phyloP scores from a whole-genome alignment of 1,140 invertebrate genomes.

The Cydia amplana region DNA sequence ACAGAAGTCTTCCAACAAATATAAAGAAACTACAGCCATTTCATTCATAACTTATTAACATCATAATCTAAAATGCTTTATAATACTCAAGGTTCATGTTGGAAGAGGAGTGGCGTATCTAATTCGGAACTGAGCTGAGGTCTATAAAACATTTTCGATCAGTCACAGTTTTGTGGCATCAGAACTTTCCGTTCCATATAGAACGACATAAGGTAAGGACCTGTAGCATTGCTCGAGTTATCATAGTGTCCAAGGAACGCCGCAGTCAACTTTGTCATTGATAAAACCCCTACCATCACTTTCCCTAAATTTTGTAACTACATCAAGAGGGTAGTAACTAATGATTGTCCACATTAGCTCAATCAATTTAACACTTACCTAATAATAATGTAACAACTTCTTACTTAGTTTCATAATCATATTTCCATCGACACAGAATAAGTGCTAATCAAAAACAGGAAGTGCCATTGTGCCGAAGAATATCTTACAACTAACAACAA shows the following conservation, averaged over 20 bases:
- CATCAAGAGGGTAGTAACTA: slow-evolving; percentile 74
- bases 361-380: slow-evolving; percentile 80
- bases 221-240: slow-evolving; percentile 24
- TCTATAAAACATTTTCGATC: slow-evolving; percentile 67
- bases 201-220: slow-evolving; percentile 14
- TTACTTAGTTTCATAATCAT: slow-evolving; percentile 78
- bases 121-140: slow-evolving; percentile 54
- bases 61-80: slow-evolving; percentile 70
- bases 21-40: slow-evolving; percentile 48
- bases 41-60: slow-evolving; percentile 43
- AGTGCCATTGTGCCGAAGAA: slow-evolving; percentile 79
- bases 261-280: slow-evolving; percentile 78
- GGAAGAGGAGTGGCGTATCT: slow-evolving; percentile 49
- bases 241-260: slow-evolving; percentile 51
- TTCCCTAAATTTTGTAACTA: slow-evolving; percentile 77
- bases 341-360: slow-evolving; percentile 78
- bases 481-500: slow-evolving; percentile 79
- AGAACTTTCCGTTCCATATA: slow-evolving; percentile 33
- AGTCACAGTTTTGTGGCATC: slow-evolving; percentile 60
- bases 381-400: slow-evolving; percentile 80
- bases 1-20: slow-evolving; percentile 53
- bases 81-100: slow-evolving; percentile 67
- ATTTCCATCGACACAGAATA: slow-evolving; percentile 79
- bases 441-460: slow-evolving; percentile 80
- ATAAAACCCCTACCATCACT: slow-evolving; percentile 78